Evolutionary conservation across 35 echinoderm and acorn worm genomes (phyloP).

Genomic region (Stichopus chloronotus): DNA sequence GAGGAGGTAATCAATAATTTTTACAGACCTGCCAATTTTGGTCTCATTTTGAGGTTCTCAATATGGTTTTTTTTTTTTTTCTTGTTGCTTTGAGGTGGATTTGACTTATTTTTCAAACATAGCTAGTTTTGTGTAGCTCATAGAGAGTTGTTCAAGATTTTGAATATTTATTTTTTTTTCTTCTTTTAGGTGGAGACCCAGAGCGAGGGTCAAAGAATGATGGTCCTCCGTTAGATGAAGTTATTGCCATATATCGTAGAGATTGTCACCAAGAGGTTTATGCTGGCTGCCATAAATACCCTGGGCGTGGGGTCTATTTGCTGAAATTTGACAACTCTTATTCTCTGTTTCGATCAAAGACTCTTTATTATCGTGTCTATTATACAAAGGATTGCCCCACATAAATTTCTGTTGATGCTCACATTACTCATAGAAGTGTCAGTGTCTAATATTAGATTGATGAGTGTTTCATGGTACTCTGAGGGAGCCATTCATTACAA

Average conservation of each 20-base stretch:
- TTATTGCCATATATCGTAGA: conserved; percentile 92
- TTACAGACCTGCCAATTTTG: no score
- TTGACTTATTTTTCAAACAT: no score
- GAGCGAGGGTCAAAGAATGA: conserved; percentile 80
- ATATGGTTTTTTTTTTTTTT: no score
- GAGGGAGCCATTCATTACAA: neutral
- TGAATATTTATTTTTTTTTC: neutral
- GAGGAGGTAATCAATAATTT: no score
- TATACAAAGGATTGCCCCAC: conserved; percentile 86
- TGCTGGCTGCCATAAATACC: conserved; percentile 94
- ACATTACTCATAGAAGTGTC: no score
- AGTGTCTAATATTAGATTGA: neutral
- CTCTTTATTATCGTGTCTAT: conserved; percentile 94
- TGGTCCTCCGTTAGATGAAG: conserved; percentile 92
- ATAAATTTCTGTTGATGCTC: neutral
- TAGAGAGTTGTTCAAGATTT: no score
- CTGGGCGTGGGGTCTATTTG: conserved; percentile 90
- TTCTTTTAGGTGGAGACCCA: conserved; percentile 66
- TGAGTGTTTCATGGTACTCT: neutral
- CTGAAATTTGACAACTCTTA: conserved; percentile 99
- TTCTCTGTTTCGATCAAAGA: conserved; percentile 95
- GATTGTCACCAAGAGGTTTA: conserved; percentile 91
- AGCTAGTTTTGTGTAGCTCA: no score
- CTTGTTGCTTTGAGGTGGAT: no score
- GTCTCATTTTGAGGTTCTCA: no score